Percentiles rank a stretch among this genome's conserved stretches.
phyloP scores from a whole-genome alignment of 2,888 invertebrate species.

The Perizoma affinitatum region DNA sequence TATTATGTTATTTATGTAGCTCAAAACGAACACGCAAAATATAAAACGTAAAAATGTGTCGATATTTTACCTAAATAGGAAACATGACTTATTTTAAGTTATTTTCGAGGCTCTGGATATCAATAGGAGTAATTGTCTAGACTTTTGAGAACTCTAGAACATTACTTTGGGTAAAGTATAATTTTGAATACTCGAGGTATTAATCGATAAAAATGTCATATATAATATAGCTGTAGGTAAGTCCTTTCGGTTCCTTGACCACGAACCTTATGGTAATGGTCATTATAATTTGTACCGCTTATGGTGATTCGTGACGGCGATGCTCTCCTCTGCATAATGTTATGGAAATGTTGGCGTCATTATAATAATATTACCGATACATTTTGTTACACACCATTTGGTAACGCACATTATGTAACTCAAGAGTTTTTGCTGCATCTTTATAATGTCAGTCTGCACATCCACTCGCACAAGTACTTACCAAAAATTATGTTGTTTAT shows the following conservation, averaged over 20 bases:
- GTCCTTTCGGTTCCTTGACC: constrained; percentile 15
- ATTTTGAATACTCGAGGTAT: too few relatives aligned
- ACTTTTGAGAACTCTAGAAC: too few relatives aligned
- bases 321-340: constrained; percentile 27
- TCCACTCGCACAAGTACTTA: not conserved
- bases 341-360: constrained; percentile 46
- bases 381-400: constrained; percentile 53
- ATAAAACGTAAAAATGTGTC: too few relatives aligned
- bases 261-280: constrained; percentile 27
- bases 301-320: constrained; percentile 32
- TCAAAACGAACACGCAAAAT: too few relatives aligned
- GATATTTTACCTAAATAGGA: too few relatives aligned
- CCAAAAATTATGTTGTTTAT: not conserved
- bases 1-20: too few relatives aligned
- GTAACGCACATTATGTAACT: constrained; percentile 19
- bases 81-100: too few relatives aligned
- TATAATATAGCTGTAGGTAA: not conserved
- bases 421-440: constrained; percentile 14
- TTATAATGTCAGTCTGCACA: not conserved
- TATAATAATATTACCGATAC: constrained; percentile 64
- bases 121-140: too few relatives aligned
- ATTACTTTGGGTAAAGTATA: too few relatives aligned
- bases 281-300: constrained; percentile 33
- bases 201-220: too few relatives aligned
- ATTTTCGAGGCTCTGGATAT: too few relatives aligned